phyloP scores from a whole-genome alignment of 2,888 invertebrate species.

The Metopia argyrocephala region DNA sequence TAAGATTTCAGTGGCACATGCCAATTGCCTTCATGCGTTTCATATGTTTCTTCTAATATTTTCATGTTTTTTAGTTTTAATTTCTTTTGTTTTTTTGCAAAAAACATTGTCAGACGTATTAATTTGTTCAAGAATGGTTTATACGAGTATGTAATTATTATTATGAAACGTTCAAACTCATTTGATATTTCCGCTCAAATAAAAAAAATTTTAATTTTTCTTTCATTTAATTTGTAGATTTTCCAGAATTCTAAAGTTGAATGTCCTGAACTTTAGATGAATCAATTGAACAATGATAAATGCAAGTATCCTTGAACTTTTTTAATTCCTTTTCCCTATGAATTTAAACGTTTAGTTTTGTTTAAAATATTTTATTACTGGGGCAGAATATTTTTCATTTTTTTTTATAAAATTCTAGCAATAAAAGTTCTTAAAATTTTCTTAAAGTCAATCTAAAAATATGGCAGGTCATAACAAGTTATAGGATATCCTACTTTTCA shows the following conservation, averaged over 20 bases:
- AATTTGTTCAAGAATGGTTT: constrained; percentile 44
- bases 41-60: not conserved
- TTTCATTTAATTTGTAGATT: constrained; percentile 16
- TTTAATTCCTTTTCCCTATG: constrained; percentile 2
- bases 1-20: constrained; percentile 58
- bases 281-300: constrained; percentile 59
- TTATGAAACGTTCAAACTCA: constrained; percentile 67
- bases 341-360: constrained; percentile 41
- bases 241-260: constrained; percentile 68
- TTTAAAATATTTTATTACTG: not conserved
- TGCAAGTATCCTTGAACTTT: constrained; percentile 73
- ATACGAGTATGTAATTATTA: constrained; percentile 70
- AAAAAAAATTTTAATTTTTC: not conserved
- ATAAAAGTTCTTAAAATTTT: constrained; percentile 31
- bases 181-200: constrained; percentile 74
- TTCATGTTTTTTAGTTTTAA: not conserved
- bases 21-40: constrained; percentile 28
- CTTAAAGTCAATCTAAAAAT: not conserved
- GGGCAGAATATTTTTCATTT: constrained; percentile 2
- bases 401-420: constrained; percentile 51
- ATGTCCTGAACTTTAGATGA: constrained; percentile 64
- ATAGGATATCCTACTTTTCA: not conserved
- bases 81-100: not conserved
- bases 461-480: not conserved
- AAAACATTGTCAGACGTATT: constrained; percentile 51